These are phyloP conservation scores for Gastrophysa polygoni DNA, from an alignment of 2,888 invertebrate genomes.

Conservation along the genomic window DNA sequence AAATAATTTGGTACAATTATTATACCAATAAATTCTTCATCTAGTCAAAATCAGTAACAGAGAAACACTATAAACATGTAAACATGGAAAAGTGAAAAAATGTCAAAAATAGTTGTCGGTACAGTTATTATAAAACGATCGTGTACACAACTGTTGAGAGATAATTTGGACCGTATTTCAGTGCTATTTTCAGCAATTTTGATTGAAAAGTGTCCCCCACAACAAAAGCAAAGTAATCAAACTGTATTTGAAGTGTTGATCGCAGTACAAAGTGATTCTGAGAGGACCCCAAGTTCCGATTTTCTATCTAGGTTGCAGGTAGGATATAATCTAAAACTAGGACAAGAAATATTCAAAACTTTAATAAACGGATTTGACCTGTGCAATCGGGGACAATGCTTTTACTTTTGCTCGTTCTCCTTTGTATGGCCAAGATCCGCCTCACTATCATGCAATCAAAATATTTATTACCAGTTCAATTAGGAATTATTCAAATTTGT, in stretches of 20 bases:
- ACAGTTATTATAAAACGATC: conserved; percentile 54
- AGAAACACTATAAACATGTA: conserved; percentile 28
- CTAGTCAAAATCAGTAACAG: not conserved
- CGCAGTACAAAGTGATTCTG: conserved; percentile 48
- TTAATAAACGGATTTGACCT: conserved; percentile 51
- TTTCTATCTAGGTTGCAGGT: conserved; percentile 57
- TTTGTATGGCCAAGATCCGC: conserved; percentile 34
- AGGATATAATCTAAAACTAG: conserved; percentile 37
- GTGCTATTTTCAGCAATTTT: conserved; percentile 56
- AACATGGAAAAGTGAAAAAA: conserved; percentile 49
- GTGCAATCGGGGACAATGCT: conserved; percentile 49
- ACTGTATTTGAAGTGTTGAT: conserved; percentile 52
- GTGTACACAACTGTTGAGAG: conserved; percentile 52
- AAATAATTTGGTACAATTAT: not conserved
- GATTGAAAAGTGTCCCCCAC: conserved; percentile 46
- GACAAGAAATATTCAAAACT: conserved; percentile 38
- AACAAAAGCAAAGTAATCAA: conserved; percentile 41
- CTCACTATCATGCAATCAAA: conserved; percentile 22
- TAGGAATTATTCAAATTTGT: no score
- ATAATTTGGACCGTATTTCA: conserved; percentile 54
- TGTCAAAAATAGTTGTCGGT: conserved; percentile 52
- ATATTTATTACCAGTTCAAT: not conserved
- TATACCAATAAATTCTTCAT: not conserved
- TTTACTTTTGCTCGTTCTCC: conserved; percentile 47
- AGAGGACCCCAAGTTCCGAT: conserved; percentile 53